Evolutionary conservation across 1,140 invertebrate species (phyloP).

Genomic region (Drosophila novamexicana): DNA sequence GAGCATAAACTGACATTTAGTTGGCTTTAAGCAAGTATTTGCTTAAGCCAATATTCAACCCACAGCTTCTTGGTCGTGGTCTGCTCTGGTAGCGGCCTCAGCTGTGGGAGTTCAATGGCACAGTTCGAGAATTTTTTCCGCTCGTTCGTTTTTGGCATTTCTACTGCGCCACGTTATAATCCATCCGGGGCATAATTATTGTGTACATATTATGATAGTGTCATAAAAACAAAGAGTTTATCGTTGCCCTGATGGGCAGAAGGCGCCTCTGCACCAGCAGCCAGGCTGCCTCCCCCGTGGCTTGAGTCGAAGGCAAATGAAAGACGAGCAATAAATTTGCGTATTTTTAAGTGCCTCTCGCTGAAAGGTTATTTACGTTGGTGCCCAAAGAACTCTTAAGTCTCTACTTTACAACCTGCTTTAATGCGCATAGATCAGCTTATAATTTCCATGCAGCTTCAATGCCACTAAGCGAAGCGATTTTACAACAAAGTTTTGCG

Average conservation of each 20-base stretch:
- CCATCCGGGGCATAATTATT: constrained; percentile 81
- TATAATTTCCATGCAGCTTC: constrained; percentile 27
- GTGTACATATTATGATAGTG: constrained; percentile 79
- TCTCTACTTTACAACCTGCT: constrained; percentile 23
- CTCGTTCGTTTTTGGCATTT: constrained; percentile 48
- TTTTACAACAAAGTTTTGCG: constrained; percentile 56
- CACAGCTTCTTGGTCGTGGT: constrained; percentile 2
- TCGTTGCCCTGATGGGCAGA: constrained; percentile 56
- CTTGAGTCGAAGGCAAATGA: constrained; percentile 35
- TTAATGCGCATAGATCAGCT: constrained; percentile 42
- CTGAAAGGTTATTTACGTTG: constrained; percentile 44
- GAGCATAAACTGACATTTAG: constrained; percentile 24
- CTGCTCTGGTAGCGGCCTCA: constrained; percentile 3
- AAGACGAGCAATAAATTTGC: constrained; percentile 70
- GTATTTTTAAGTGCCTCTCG: constrained; percentile 41
- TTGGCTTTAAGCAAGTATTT: constrained; percentile 44
- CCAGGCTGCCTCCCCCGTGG: not conserved
- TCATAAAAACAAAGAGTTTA: constrained; percentile 65
- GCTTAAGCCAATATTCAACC: constrained; percentile 20
- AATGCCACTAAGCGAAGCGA: constrained; percentile 46
- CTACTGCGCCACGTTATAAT: constrained; percentile 68
- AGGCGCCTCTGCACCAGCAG: not conserved
- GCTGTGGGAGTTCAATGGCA: constrained; percentile 61
- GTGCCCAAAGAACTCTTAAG: constrained; percentile 10
- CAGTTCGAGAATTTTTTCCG: constrained; percentile 65